These are phyloP conservation scores for Eretmochelys imbricata DNA, from an alignment of 2,113 vertebrate species.

Conservation along the genomic window DNA sequence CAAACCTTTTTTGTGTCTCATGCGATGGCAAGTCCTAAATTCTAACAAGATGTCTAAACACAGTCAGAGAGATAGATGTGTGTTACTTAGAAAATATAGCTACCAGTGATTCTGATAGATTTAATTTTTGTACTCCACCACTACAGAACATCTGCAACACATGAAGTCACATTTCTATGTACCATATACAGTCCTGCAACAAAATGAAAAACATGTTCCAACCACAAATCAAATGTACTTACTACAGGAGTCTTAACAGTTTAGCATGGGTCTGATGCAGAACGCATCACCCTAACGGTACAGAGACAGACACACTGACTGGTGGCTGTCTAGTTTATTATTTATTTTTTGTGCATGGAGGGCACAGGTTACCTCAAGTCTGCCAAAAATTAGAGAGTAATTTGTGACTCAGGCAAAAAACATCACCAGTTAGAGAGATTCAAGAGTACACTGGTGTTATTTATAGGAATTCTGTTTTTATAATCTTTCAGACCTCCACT, in stretches of 20 bases:
- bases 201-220: neutral
- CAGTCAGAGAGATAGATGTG: neutral
- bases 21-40: neutral
- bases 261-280: neutral
- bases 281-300: neutral
- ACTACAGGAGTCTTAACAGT: conserved; percentile 18
- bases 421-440: conserved; percentile 46
- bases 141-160: neutral
- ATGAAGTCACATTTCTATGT: neutral
- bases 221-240: neutral
- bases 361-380: conserved; percentile 65
- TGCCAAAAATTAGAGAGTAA: conserved; percentile 55
- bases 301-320: conserved; percentile 16
- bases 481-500: conserved; percentile 32
- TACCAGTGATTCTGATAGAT: neutral
- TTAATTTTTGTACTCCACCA: neutral
- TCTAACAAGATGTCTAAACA: neutral
- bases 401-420: conserved; percentile 63
- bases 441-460: conserved; percentile 24
- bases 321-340: conserved; percentile 19
- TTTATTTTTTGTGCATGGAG: neutral
- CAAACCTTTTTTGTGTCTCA: neutral
- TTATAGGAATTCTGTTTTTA: conserved; percentile 52
- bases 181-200: neutral
- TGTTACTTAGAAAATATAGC: neutral